phyloP scores from a whole-genome alignment of 2,797 vertebrate species.

The Acomys russatus region DNA sequence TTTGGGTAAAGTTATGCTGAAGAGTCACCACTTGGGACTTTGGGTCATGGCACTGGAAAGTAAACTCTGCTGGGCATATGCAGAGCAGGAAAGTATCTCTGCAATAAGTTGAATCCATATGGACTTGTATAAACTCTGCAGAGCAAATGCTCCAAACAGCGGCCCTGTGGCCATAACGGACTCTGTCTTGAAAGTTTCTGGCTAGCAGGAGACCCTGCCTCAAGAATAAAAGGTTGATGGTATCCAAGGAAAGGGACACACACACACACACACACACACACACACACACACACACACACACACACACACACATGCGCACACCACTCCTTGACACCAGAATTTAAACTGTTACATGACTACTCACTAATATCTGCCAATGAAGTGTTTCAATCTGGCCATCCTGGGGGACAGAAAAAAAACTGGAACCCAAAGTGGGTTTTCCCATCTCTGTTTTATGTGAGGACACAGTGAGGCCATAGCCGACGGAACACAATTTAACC shows the following conservation, averaged over 20 bases:
- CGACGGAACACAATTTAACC: conserved; percentile 89
- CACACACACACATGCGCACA: background rate
- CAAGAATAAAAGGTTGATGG: background rate
- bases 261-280: background rate
- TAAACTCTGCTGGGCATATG: fast-evolving
- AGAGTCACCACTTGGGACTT: background rate
- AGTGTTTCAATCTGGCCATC: conserved; percentile 62
- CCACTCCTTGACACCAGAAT: background rate
- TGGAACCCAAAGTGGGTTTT: conserved; percentile 72
- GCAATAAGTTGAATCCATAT: fast-evolving
- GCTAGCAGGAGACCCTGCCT: background rate
- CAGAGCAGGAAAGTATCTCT: no score
- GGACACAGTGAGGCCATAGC: conserved; percentile 88
- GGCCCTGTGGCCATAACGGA: fast-evolving
- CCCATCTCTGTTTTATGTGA: conserved; percentile 78
- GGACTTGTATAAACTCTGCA: fast-evolving
- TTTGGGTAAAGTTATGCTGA: background rate
- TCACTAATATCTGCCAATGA: fast-evolving
- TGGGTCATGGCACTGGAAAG: fast-evolving
- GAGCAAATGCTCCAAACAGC: fast-evolving
- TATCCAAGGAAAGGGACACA: background rate
- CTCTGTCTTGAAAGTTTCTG: background rate
- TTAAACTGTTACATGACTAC: background rate
- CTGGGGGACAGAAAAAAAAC: background rate
- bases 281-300: no score